phyloP scores from a whole-genome alignment of 2,797 vertebrate species.

The Mormyrops attenuatus region DNA sequence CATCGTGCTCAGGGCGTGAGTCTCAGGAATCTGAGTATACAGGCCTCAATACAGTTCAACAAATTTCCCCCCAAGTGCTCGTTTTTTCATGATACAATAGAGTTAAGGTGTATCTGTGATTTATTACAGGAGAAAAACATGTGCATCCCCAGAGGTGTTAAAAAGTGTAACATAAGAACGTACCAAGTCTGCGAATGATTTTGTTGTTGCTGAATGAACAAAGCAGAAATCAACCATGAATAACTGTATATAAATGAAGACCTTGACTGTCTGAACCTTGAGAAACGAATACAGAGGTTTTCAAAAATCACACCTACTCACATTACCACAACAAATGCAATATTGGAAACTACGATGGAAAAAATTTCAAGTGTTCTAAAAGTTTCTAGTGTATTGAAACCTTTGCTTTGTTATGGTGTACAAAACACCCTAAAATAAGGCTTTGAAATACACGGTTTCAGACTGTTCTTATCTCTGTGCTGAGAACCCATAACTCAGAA shows the following conservation, averaged over 20 bases:
- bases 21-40: neutral
- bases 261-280: constrained; percentile 12
- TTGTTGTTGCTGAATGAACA: constrained; percentile 28
- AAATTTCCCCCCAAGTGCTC: neutral
- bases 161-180: neutral
- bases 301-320: neutral
- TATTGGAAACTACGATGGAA: neutral
- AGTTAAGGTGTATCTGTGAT: neutral
- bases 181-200: neutral
- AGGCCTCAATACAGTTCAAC: neutral
- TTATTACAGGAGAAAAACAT: neutral
- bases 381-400: neutral
- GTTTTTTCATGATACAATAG: neutral
- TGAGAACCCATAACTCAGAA: neutral
- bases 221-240: constrained; percentile 29
- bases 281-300: neutral
- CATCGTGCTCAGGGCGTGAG: neutral
- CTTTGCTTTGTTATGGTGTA: neutral
- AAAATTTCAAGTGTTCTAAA: neutral
- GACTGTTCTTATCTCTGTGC: neutral
- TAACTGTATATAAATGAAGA: constrained; percentile 11
- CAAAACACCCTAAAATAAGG: neutral
- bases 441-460: neutral
- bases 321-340: neutral
- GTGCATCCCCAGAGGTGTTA: neutral